Base-by-base conservation (phyloP, 2,888 invertebrate species). In the Coecobrya sp. region DNA sequence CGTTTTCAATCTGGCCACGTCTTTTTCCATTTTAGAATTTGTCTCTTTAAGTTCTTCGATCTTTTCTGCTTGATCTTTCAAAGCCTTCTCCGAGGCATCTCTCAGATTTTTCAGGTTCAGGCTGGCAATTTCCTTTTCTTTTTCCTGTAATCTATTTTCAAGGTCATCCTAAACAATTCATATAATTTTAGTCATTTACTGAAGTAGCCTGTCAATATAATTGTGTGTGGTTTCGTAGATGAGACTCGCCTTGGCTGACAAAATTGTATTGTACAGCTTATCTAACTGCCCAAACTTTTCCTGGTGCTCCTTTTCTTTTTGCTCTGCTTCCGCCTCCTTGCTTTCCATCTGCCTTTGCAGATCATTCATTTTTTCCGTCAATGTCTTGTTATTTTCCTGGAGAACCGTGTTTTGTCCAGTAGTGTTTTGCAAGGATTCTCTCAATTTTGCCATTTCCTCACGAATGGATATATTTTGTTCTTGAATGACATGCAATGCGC, bases 401-500 rank as follows among this genome's bases (percentile, higher is more conserved):
- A 84, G 87, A 27, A 52, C 59, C 25, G 30, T 82, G 49, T 73
- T 89, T 81, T 87, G 81, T 25, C 86, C 81, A 8, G 27, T 59
- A 0, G 62, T 87, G 27, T 55, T 68, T 22, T 82, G 73, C 45
- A 88, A 86, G 25, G 73, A 59, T 10, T 89, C 86, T 19, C 45
- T 87, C 19, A 93, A 25, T 25, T 81, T 88, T 2, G 79, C 45
- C 76, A 94, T 93, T 84, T 94, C 93, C 62, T 93, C 90, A n/a
- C 93, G 62, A 52, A 93, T 88, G 0, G 59, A 49, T 45, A 89
- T 79, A 88, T 94, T 94, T 73, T 94, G 94, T 36, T 89, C 88
- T 86, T 94, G 94, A 3, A 94, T 92, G 22, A 93, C 92, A 90
- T 93, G 87, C 5, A 94, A 36, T 0, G 94, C 94, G 19, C 93